These are phyloP conservation scores for Micoletzkya japonica DNA, from an alignment of 2,888 invertebrate genomes.

Conservation along the genomic window DNA sequence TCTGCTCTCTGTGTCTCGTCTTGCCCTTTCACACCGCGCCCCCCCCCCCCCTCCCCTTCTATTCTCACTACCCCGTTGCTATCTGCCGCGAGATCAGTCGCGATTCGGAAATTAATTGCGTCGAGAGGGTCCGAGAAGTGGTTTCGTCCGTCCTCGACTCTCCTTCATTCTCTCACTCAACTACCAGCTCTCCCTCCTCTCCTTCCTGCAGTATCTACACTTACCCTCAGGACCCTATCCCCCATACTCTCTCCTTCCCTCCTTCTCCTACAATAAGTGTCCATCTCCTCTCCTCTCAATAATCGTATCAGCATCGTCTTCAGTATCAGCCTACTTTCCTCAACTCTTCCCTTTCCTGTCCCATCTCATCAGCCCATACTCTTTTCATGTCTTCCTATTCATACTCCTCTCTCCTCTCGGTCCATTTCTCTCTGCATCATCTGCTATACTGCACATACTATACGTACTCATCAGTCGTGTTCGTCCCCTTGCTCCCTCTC, in stretches of 20 bases:
- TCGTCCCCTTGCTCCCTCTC: no score
- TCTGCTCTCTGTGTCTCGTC: neutral
- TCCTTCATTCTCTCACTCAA: neutral
- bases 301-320: neutral
- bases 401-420: neutral
- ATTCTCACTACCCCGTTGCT: neutral
- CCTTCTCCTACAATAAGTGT: neutral
- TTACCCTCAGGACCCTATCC: neutral
- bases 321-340: neutral
- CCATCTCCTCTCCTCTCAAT: neutral
- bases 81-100: no score
- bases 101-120: conserved; percentile 28
- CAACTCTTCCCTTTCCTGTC: neutral
- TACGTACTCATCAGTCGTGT: no score
- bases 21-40: conserved; percentile 14
- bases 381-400: neutral
- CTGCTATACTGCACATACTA: no score
- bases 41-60: conserved; percentile 13
- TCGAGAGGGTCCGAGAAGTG: no score
- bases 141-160: neutral
- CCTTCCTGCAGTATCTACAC: neutral
- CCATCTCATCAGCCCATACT: neutral
- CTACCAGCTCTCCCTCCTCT: neutral
- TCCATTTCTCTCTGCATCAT: conserved; percentile 8
- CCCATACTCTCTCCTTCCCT: neutral